Conservation (phyloP, 1,140 invertebrate genomes). For the Caenorhabditis tropicalis region DNA sequence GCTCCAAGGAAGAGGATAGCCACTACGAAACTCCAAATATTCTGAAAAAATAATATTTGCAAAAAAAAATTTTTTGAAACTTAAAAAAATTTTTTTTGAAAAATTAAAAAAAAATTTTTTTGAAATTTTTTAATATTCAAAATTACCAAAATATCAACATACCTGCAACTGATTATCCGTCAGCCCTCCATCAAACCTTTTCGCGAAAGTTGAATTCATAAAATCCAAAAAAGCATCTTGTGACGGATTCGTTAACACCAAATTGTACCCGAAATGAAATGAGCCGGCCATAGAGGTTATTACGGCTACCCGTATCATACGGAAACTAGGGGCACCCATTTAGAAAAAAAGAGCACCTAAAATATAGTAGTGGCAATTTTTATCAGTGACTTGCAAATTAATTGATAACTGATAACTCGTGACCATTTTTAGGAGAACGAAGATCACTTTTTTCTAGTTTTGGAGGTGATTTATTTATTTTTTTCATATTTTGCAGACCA, state of each 20-base stretch:
- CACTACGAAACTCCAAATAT: slow-evolving; percentile 66
- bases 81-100: too few species aligned
- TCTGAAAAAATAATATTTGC: slow-evolving; percentile 60
- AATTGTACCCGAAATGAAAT: slow-evolving; percentile 68
- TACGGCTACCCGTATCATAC: slow-evolving; percentile 58
- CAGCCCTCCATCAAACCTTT: slow-evolving; percentile 55
- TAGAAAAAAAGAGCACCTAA: too few species aligned
- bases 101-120: too few species aligned
- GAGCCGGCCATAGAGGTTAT: slow-evolving; percentile 64
- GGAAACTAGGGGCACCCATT: slow-evolving; percentile 43
- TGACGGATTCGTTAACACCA: slow-evolving; percentile 67
- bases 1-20: slow-evolving; percentile 67
- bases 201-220: slow-evolving; percentile 59
- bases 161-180: slow-evolving; percentile 50
- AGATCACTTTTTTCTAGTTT: too few species aligned
- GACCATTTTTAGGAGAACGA: too few species aligned
- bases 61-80: background rate
- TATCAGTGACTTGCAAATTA: too few species aligned
- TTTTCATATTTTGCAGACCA: too few species aligned
- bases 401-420: too few species aligned
- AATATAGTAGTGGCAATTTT: too few species aligned
- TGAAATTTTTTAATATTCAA: too few species aligned
- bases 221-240: slow-evolving; percentile 64
- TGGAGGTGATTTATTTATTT: too few species aligned
- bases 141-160: too few species aligned